Conservation (phyloP, 2,888 invertebrate genomes). For the Callosobruchus maculatus region DNA sequence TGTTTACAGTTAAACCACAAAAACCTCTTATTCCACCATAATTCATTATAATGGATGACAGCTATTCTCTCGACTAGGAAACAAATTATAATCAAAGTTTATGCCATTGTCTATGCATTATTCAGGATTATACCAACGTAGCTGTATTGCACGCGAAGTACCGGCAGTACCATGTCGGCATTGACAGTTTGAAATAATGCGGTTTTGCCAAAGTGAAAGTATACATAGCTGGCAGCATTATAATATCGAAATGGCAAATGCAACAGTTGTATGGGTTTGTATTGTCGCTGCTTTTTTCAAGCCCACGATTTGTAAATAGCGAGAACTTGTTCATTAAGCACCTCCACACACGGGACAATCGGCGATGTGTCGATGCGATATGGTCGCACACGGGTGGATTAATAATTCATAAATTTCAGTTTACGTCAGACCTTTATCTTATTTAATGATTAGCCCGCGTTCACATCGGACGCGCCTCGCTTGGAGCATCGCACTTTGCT, state of each 20-base stretch:
- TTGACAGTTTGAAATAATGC: not conserved
- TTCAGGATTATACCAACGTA: not conserved
- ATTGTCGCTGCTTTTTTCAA: not conserved
- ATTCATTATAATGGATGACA: not conserved
- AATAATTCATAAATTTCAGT: too few species aligned
- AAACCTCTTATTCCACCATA: not conserved
- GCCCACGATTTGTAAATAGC: too few species aligned
- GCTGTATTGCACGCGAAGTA: not conserved
- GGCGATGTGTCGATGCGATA: too few species aligned
- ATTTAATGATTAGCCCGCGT: too few species aligned
- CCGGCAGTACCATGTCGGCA: not conserved
- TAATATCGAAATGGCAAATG: conserved; percentile 14
- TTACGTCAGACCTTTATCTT: too few species aligned
- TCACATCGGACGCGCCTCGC: too few species aligned
- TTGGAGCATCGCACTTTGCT: too few species aligned
- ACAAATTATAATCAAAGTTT: not conserved
- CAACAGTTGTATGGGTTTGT: conserved; percentile 3
- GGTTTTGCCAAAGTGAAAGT: conserved; percentile 10
- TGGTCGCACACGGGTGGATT: too few species aligned
- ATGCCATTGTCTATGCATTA: not conserved
- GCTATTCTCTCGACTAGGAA: not conserved
- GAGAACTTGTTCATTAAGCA: too few species aligned
- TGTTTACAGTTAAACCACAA: not conserved
- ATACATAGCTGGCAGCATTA: not conserved
- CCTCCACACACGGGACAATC: too few species aligned